Evolutionary conservation across 2,797 vertebrate genomes (phyloP), one percentile per base, ranked within the genome.

Genomic region (Paguma larvata): DNA sequence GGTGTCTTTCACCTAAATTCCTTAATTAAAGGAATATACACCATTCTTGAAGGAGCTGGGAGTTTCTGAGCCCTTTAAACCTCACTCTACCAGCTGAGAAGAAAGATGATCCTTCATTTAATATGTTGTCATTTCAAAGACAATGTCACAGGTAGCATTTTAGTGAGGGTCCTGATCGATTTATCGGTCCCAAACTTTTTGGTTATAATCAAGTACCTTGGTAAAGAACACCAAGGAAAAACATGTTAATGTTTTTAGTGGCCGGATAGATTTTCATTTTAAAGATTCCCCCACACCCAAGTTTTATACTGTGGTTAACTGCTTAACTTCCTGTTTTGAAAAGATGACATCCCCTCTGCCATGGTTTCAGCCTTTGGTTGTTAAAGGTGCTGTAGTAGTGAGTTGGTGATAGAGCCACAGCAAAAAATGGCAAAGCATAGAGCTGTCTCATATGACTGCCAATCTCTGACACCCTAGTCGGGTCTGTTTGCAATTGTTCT

Each of bases 151-250:
- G 21, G 38, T 34, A 84, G 12, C 12, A 48, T 83, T 94, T 83
- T 94, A 87, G 4, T 44, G 34, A 82, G 78, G 6, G 83, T 63
- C 41, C 19, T 62, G 34, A 62, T 48, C 65, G 34, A 83, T 19
- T 85, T 84, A 68, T 18, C 87, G n/a, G 13, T 91, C 15, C n/a
- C 30, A 32, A 6, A 82, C 19, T 86, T 77, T 94, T 89, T 94
- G n/a, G 1, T 85, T 89, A 8, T 77, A 72, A 67, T 67, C 72
- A 75, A 72, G 18, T 34, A 89, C 75, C 51, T 77, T 91, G 53
- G 9, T 68, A 65, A 93, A 91, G 18, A 70, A 94, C 67, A 38
- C 3, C n/a, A 62, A 92, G 32, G 70, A 65, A 92, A 94, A 95
- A 21, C 25, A 51, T 44, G 44, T 96, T 95, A 41, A 13, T 5